A percentile compares a stretch with the other conserved stretches of the same genome.
These are phyloP conservation scores for Calliphora vomitoria DNA, from an alignment of 2,888 invertebrate species.

Conservation along the genomic window DNA sequence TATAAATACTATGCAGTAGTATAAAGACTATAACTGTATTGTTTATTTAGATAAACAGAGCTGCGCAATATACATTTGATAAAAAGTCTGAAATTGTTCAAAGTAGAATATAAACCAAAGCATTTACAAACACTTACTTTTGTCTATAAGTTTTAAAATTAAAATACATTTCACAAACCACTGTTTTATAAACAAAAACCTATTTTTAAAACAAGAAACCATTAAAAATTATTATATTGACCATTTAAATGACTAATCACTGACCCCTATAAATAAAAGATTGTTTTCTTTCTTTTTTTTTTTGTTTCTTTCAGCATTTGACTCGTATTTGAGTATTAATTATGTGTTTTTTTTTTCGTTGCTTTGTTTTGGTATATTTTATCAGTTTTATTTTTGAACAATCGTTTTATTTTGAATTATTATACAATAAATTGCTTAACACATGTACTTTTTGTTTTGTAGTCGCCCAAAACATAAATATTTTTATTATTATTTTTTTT, in stretches of 20 bases:
- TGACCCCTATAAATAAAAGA: conserved; percentile 66
- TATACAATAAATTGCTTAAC: conserved; percentile 54
- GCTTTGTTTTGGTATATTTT: conserved; percentile 5
- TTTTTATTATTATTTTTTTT: not conserved
- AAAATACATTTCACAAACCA: too few relatives aligned
- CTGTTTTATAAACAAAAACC: not conserved
- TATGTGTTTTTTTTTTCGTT: not conserved
- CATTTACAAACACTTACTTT: too few relatives aligned
- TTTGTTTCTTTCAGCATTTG: conserved; percentile 14
- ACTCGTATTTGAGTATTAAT: not conserved
- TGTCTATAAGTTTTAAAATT: too few relatives aligned
- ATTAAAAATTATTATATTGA: conserved; percentile 48
- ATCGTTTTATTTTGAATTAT: conserved; percentile 43
- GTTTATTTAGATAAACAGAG: not conserved
- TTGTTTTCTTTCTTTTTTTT: conserved; percentile 41
- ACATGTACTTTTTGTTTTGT: not conserved
- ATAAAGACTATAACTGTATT: not conserved
- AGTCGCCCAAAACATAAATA: conserved; percentile 19
- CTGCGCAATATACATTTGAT: not conserved
- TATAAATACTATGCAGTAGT: not conserved
- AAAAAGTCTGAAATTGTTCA: too few relatives aligned
- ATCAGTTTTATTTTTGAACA: conserved; percentile 29
- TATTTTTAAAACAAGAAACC: conserved; percentile 27
- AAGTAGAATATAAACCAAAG: too few relatives aligned
- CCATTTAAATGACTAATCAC: conserved; percentile 70